Conservation (phyloP, 2,888 invertebrate species). For the Balanococcus diminutus region DNA sequence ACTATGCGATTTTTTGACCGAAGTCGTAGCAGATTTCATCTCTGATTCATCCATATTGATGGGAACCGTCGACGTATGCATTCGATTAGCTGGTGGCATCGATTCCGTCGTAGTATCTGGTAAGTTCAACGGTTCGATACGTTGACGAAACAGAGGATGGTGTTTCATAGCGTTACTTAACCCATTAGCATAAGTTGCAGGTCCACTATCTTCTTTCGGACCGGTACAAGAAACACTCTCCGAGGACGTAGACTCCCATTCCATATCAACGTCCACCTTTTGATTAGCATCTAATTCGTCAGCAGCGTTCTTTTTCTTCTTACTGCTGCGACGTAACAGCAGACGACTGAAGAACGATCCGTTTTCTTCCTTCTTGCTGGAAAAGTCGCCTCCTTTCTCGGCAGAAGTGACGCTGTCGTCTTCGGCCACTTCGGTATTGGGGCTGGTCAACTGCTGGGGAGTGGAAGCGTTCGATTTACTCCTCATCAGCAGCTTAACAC, state of each 20-base stretch:
- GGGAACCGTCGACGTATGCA: slow-evolving; percentile 25
- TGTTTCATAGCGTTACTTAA: slow-evolving; percentile 43
- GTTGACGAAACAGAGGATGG: slow-evolving; percentile 65
- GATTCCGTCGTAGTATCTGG: slow-evolving; percentile 60
- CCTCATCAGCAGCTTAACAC: slow-evolving; percentile 62
- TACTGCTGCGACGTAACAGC: slow-evolving; percentile 73
- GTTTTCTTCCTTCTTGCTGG: slow-evolving; percentile 64
- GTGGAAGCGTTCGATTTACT: slow-evolving; percentile 65
- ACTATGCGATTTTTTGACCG: slow-evolving; percentile 74
- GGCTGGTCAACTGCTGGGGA: slow-evolving; percentile 64
- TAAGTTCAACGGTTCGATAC: slow-evolving; percentile 67
- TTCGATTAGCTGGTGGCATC: slow-evolving; percentile 60
- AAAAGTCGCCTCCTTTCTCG: slow-evolving; percentile 59
- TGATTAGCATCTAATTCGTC: slow-evolving; percentile 56
- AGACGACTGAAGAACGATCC: slow-evolving; percentile 69
- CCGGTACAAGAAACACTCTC: slow-evolving; percentile 41
- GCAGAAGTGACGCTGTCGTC: slow-evolving; percentile 62
- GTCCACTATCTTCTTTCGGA: slow-evolving; percentile 40
- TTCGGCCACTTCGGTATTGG: neutral
- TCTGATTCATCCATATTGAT: slow-evolving; percentile 32
- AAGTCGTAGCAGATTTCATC: neutral
- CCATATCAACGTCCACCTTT: neutral
- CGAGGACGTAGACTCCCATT: neutral
- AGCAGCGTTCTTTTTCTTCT: slow-evolving; percentile 68
- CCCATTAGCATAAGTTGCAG: neutral